Conservation (phyloP, 2,113 vertebrate species). For the Hemiscyllium ocellatum region DNA sequence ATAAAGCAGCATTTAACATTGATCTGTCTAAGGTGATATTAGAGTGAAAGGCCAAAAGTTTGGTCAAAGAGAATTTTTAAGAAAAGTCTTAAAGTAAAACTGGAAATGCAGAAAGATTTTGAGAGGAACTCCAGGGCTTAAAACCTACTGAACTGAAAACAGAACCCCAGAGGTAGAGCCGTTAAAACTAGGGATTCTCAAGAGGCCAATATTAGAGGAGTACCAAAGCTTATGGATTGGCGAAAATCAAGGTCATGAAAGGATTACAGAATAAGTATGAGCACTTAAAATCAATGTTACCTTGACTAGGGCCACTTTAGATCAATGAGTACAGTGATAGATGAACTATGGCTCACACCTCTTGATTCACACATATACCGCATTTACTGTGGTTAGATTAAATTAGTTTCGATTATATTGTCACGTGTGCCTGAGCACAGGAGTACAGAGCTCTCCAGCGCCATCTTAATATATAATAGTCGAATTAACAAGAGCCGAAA, state of each 20-base stretch:
- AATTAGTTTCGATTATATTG: no score
- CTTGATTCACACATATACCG: background rate
- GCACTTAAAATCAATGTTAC: background rate
- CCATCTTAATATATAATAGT: no score
- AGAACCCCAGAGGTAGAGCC: background rate
- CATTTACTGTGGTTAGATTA: no score
- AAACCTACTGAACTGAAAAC: no score
- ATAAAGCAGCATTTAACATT: background rate
- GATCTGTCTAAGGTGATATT: background rate
- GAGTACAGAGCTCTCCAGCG: no score
- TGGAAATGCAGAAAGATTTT: background rate
- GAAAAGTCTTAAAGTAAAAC: background rate
- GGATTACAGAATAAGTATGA: background rate
- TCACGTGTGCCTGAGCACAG: no score
- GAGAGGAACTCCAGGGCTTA: background rate
- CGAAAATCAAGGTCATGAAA: background rate
- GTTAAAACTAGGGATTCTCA: background rate
- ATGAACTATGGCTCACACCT: background rate
- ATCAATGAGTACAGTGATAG: no score
- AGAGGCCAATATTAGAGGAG: background rate
- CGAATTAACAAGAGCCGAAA: no score
- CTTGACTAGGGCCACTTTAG: no score
- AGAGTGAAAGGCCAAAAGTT: background rate
- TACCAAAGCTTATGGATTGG: background rate
- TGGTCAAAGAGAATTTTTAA: background rate